Evolutionary conservation across 2,888 invertebrate genomes (phyloP), one percentile per base, ranked within the genome.

Genomic region (Flexamia atlantica): DNA sequence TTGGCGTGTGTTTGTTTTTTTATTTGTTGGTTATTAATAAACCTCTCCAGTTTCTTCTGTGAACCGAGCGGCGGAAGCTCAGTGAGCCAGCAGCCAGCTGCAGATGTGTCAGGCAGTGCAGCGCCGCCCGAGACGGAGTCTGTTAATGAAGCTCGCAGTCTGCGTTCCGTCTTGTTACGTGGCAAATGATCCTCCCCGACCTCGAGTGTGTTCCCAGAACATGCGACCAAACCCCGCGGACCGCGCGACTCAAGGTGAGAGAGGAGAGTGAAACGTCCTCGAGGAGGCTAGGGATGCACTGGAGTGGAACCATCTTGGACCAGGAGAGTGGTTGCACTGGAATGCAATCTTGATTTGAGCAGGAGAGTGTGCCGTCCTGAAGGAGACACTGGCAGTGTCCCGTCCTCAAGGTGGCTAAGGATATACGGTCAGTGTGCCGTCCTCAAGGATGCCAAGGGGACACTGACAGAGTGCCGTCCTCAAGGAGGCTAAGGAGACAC

Each of bases 171-270:
- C 4, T 20, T 57, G 57, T 57, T 10, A 5, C 23, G 25, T 20
- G 1, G 57, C 12, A 1, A 23, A 57, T 30, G 64, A 17, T 14
- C 28, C 64, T 23, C 28, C 5, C 64, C 64, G 64, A 28, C 64
- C 64, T 64, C 28, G 64, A 1, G 64, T 64, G 28, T 30, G 30
- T 64, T 64, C 64, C 64, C 64, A 64, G 64, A 9, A 14, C 64
- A 53, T 53, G 20, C n/a, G 20, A 53, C 20, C 7, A 5, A 4
- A 4, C 17, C 4, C 4, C n/a, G 4, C 53, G 53, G 4, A 17
- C 53, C 4, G 9, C 20, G 53, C 5, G 53, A 53, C 20, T n/a
- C n/a, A n/a, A n/a, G n/a, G n/a, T n/a, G n/a, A n/a, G n/a, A n/a
- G n/a, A n/a, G n/a, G n/a, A n/a, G n/a, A n/a, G n/a, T n/a, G n/a